Evolutionary conservation across 1,140 invertebrate genomes (phyloP).

Genomic region (Archegozetes longisetosus): DNA sequence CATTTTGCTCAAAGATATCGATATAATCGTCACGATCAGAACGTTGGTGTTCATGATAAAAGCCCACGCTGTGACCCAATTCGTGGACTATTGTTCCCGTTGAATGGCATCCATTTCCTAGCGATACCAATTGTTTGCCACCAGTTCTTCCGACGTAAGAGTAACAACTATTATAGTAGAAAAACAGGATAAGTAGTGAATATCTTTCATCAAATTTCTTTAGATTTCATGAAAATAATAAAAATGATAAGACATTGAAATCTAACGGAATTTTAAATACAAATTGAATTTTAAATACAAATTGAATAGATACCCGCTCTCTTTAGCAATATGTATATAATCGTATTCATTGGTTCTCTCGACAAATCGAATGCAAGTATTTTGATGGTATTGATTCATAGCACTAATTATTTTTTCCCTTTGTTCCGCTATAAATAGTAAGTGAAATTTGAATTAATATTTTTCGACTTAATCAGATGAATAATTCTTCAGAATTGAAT

Average conservation of each 20-base stretch:
- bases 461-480: too few relatives aligned
- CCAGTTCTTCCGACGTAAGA: conserved; percentile 18
- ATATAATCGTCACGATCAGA: conserved; percentile 29
- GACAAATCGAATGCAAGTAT: conserved; percentile 42
- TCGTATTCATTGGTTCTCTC: conserved; percentile 37
- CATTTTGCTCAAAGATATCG: too few relatives aligned
- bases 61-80: conserved; percentile 31
- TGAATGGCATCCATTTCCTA: conserved; percentile 18
- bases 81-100: conserved; percentile 29
- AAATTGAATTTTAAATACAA: too few relatives aligned
- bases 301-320: conserved; percentile 19
- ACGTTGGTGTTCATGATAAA: conserved; percentile 31
- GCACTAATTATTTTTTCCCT: conserved; percentile 24
- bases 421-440: too few relatives aligned
- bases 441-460: too few relatives aligned
- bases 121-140: conserved; percentile 19
- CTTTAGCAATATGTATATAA: conserved; percentile 30
- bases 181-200: neutral
- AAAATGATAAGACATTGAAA: too few relatives aligned
- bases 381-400: conserved; percentile 37
- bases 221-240: too few relatives aligned
- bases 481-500: too few relatives aligned
- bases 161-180: conserved; percentile 14
- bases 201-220: too few relatives aligned
- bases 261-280: too few relatives aligned